Evolutionary conservation across 1,140 invertebrate genomes (phyloP), one percentile per base, ranked within the genome.

Genomic region (Galleria mellonella): DNA sequence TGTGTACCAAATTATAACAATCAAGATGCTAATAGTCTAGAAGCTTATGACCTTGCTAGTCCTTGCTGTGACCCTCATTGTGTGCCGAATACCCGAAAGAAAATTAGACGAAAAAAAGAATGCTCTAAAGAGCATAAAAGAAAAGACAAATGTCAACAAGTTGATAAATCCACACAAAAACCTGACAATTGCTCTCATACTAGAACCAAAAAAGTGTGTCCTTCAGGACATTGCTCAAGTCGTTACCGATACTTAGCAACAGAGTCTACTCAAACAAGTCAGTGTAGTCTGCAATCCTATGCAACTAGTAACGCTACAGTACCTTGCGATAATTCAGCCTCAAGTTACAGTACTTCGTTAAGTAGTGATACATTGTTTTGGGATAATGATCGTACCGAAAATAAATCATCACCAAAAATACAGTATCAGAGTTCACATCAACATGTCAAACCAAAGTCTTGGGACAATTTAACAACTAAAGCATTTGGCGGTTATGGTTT

Each of bases 391-490:
- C 47, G 78, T 4, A 68, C 76, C 15, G 74, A 85, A 51, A 48
- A 62, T 6, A 82, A 83, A 37, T 72, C 77, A 0, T 85, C 78
- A 0, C 82, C 83, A 10, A 87, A 87, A 57, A 83, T 83, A 44
- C 85, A 87, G 55, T 87, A 87, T 35, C 83, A 86, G 48, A 85
- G 84, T 36, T 75, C 85, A 38, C 78, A 87, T 40, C 83, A 81
- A 41, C 86, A 89, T 30, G 90, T 89, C 0, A 94, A 96, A 63
- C 94, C 94, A 3, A 95, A 95, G 66, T 95, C 94, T 0, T 95
- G 94, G 94, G 94, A 95, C 62, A 95, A 95, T 85, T 81, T 96
- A 12, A 92, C 93, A 0, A 94, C 93, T 0, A 94, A 94, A 83
- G 91, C 92, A 1, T 92, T 94, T 44, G 92, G 93, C 8, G 94